phyloP scores from a whole-genome alignment of 2,113 vertebrate species.

The Andinoacara biseriatus region DNA sequence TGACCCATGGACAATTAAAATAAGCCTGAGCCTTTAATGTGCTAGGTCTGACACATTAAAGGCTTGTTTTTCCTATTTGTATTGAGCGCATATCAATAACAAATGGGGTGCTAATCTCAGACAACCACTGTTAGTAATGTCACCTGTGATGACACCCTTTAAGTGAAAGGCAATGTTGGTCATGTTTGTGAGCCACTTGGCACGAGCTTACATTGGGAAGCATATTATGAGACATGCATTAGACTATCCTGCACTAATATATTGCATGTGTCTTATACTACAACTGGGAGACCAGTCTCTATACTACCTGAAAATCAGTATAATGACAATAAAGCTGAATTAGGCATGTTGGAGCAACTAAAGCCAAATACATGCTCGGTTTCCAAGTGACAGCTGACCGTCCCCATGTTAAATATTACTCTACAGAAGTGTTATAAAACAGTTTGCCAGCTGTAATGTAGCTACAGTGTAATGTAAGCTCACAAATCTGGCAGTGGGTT shows the following conservation, averaged over 20 bases:
- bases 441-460: not conserved
- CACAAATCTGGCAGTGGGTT: not conserved
- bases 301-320: not conserved
- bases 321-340: not conserved
- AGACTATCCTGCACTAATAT: not conserved
- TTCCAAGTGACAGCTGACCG: not conserved
- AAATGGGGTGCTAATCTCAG: not conserved
- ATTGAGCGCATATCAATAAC: not conserved
- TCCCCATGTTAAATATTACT: not conserved
- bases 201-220: not conserved
- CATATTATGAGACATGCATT: not conserved
- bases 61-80: not conserved
- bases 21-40: not conserved
- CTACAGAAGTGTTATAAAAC: not conserved
- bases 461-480: not conserved
- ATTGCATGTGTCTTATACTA: not conserved
- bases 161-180: not conserved
- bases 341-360: not conserved
- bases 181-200: not conserved
- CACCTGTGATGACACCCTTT: not conserved
- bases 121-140: not conserved
- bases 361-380: not conserved
- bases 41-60: not conserved
- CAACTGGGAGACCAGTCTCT: not conserved
- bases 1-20: not conserved